A percentile compares a stretch with the other conserved stretches of the same genome.
These are phyloP conservation scores for Chloroceryle aenea DNA, from an alignment of 2,113 vertebrate genomes.

Conservation along the genomic window DNA sequence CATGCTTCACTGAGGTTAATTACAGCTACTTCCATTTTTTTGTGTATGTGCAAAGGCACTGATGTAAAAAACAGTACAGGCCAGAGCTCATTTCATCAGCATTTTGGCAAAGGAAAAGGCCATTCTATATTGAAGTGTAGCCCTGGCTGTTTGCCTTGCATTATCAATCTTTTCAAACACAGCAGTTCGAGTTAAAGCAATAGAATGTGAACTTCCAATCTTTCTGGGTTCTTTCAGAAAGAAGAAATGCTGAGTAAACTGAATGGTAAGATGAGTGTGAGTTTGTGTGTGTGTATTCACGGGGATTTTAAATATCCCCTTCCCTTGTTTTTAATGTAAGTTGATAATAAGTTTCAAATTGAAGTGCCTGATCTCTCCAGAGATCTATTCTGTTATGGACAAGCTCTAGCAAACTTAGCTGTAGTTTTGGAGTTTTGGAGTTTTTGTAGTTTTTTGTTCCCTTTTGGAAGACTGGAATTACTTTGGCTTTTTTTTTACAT, in stretches of 20 bases:
- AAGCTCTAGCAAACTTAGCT: neutral
- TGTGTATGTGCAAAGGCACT: conserved; percentile 17
- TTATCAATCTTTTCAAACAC: conserved; percentile 31
- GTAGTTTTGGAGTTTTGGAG: neutral
- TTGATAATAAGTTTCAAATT: neutral
- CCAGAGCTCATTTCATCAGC: conserved; percentile 25
- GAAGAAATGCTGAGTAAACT: neutral
- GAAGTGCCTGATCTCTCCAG: neutral
- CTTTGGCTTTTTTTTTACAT: no score
- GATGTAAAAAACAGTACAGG: conserved; percentile 20
- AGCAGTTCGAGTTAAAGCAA: conserved; percentile 23
- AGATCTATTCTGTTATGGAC: neutral
- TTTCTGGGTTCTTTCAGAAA: neutral
- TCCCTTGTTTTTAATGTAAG: neutral
- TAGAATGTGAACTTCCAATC: conserved; percentile 16
- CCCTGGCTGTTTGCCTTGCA: conserved; percentile 33
- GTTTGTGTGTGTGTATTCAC: neutral
- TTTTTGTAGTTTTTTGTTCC: neutral
- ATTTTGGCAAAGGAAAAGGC: conserved; percentile 49
- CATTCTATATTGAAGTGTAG: conserved; percentile 3
- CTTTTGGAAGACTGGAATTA: no score
- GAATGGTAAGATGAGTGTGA: neutral
- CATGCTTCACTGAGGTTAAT: conserved; percentile 15
- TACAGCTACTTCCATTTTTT: neutral
- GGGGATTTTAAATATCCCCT: neutral